Conservation (phyloP, 2,797 vertebrate genomes). For the Mormyrus hasselquistii region DNA sequence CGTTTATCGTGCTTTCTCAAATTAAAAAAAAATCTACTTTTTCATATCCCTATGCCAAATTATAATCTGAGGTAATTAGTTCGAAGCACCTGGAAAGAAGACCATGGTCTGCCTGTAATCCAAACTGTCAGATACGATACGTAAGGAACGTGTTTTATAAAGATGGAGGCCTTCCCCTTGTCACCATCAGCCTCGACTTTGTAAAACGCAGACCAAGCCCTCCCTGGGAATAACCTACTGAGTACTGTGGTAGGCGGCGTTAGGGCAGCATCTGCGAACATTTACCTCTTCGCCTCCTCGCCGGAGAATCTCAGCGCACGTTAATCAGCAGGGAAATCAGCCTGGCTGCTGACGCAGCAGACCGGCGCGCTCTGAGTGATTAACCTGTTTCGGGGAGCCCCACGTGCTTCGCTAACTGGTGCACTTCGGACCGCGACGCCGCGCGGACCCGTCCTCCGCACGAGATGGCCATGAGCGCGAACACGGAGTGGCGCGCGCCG, state of each 20-base stretch:
- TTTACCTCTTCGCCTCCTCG: neutral
- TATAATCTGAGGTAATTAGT: neutral
- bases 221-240: neutral
- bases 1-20: neutral
- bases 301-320: constrained; percentile 36
- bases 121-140: neutral
- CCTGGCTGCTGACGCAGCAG: constrained; percentile 39
- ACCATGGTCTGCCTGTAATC: neutral
- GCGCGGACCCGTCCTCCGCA: neutral
- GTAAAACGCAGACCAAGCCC: neutral
- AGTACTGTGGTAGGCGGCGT: neutral
- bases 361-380: constrained; percentile 34
- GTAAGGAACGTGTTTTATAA: neutral
- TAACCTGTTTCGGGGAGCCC: constrained; percentile 32
- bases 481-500: neutral
- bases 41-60: neutral
- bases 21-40: neutral
- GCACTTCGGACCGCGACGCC: neutral
- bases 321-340: constrained; percentile 43
- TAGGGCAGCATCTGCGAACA: neutral
- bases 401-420: neutral
- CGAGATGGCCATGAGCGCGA: neutral
- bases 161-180: neutral
- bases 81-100: neutral
- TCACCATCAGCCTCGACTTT: neutral